Evolutionary conservation across 2,888 invertebrate species (phyloP).

Genomic region (Polyploca ridens): DNA sequence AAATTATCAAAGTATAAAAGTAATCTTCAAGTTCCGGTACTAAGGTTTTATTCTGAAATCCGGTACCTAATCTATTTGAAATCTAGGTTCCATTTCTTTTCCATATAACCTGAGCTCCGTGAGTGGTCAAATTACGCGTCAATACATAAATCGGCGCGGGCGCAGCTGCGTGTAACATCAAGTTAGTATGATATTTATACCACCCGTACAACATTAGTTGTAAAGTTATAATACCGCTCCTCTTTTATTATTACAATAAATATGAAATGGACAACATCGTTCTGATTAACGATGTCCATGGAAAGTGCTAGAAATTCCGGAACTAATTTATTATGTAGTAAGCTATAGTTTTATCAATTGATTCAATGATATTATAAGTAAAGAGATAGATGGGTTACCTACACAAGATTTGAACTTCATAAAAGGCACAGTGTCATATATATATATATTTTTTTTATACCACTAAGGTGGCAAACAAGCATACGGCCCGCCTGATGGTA

Average conservation of each 20-base stretch:
- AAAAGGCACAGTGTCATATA: no score
- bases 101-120: neutral
- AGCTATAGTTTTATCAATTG: no score
- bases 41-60: no score
- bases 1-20: no score
- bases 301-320: conserved; percentile 19
- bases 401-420: no score
- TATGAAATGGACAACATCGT: conserved; percentile 49
- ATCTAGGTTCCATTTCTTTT: neutral
- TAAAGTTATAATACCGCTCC: conserved; percentile 43
- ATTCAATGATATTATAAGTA: no score
- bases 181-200: conserved; percentile 20
- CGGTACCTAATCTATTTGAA: neutral
- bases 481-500: no score
- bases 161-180: conserved; percentile 8
- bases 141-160: conserved; percentile 3
- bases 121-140: conserved; percentile 6
- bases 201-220: conserved; percentile 37
- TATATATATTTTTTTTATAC: no score
- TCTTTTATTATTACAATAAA: conserved; percentile 55
- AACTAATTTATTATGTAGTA: neutral
- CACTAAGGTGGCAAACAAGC: no score
- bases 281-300: conserved; percentile 19
- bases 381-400: no score
- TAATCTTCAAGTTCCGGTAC: no score